phyloP scores from a whole-genome alignment of 2,888 invertebrate species.

The Phymatocera aterrima region DNA sequence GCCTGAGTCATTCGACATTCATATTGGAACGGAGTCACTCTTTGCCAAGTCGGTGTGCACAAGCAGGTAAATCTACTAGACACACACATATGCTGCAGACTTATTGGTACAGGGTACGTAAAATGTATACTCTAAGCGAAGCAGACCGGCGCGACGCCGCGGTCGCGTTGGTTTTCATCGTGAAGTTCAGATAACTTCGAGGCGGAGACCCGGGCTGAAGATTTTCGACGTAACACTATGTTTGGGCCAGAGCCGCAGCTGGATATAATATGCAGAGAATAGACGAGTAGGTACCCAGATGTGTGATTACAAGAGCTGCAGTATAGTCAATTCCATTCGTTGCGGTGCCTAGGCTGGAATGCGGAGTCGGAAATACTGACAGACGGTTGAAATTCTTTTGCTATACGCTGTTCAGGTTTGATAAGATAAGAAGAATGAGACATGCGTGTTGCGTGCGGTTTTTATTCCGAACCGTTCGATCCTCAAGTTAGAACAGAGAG shows the following conservation, averaged over 20 bases:
- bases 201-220: not conserved
- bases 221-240: not conserved
- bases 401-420: not conserved
- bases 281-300: not conserved
- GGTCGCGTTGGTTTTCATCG: not conserved
- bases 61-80: not conserved
- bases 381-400: not conserved
- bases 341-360: not conserved
- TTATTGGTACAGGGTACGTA: not conserved
- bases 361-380: not conserved
- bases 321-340: conserved; percentile 6
- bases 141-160: conserved; percentile 6
- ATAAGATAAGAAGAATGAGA: not conserved
- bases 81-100: not conserved
- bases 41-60: not conserved
- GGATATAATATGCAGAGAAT: not conserved
- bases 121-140: conserved; percentile 21
- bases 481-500: not conserved
- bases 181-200: conserved; percentile 21
- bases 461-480: not conserved
- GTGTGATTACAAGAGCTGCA: not conserved
- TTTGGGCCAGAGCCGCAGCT: not conserved
- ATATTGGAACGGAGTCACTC: not conserved
- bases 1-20: not conserved
- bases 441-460: not conserved